Percentiles rank a stretch among this genome's conserved stretches.
phyloP scores from a whole-genome alignment of 2,888 invertebrate species.

The Rhagonycha lutea region DNA sequence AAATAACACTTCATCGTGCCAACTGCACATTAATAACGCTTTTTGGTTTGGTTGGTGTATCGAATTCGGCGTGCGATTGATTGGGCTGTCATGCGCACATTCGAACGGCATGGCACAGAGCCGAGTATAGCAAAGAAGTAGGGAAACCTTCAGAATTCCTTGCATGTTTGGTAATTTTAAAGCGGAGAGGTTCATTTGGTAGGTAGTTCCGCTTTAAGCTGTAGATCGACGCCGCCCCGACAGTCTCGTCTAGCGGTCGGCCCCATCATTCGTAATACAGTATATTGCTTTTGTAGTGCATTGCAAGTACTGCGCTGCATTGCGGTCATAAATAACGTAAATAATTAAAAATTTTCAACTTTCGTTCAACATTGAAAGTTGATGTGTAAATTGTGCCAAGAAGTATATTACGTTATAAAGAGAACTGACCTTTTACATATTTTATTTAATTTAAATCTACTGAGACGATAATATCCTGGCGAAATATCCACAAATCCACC shows the following conservation, averaged over 20 bases:
- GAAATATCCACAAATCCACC: too few relatives aligned
- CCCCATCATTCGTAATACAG: conserved; percentile 13
- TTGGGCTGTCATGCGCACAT: conserved; percentile 16
- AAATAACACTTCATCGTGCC: conserved; percentile 11
- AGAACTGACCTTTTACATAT: too few relatives aligned
- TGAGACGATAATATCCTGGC: too few relatives aligned
- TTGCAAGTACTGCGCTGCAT: background rate
- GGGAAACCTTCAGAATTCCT: conserved; percentile 9
- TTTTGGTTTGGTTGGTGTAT: conserved; percentile 16
- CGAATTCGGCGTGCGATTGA: conserved; percentile 16
- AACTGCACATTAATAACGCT: conserved; percentile 33
- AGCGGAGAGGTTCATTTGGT: background rate
- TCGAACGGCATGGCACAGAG: conserved; percentile 1
- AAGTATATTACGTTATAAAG: background rate
- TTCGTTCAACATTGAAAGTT: background rate
- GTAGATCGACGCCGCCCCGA: conserved; percentile 16
- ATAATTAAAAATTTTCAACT: background rate
- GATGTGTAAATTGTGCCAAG: background rate
- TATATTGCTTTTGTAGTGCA: background rate
- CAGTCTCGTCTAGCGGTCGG: conserved; percentile 19
- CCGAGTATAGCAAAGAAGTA: conserved; percentile 5
- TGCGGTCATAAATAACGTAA: background rate
- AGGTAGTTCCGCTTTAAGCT: conserved; percentile 26
- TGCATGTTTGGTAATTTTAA: conserved; percentile 1
- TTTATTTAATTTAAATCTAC: too few relatives aligned